Evolutionary conservation across 2,888 invertebrate species (phyloP), one percentile per base, ranked within the genome.

Genomic region (Leucozona laternaria): DNA sequence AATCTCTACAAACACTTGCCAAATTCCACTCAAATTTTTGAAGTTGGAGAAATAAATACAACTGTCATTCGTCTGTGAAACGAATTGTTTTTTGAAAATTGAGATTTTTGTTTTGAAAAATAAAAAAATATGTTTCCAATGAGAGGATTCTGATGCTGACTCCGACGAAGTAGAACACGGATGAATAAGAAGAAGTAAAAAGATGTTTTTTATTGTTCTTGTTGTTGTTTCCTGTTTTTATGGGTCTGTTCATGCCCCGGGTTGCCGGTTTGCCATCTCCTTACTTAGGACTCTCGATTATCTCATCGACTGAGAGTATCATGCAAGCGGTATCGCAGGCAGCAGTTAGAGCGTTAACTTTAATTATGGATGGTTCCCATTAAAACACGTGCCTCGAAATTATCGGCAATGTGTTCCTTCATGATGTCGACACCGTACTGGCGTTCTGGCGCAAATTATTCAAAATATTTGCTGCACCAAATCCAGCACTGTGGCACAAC

Each of bases 351-450:
- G 99, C 99, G 93, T 99, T 99, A 88, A 97, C 96, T 93, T 99
- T 99, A 71, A 99, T 97, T 50, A 99, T 94, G 8, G 98, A 96
- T 0, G 99, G 99, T 93, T 99, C 99, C 99, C 99, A 99, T n/a
- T n/a, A n/a, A n/a, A 73, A 99, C 98, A 92, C 98, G 99, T 5
- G 95, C 95, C 64, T 94, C 95, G 93, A 96, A 97, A 93, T 99
- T 99, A 91, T 99, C 98, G 0, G 96, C 95, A 88, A 99, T 97
- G 91, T 98, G 97, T 92, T 99, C 99, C 90, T 96, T 96, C 91
- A 95, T 96, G 58, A 99, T 97, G 92, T 99, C 98, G 48, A 99
- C 97, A 43, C 99, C 99, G 92, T 94, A 98, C 98, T 99, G 98
- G 81, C 95, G n/a, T n/a, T n/a, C n/a, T n/a, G n/a, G n/a, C n/a